Evolutionary conservation across 1,140 invertebrate species (phyloP).

Genomic region (Sinonovacula constricta): DNA sequence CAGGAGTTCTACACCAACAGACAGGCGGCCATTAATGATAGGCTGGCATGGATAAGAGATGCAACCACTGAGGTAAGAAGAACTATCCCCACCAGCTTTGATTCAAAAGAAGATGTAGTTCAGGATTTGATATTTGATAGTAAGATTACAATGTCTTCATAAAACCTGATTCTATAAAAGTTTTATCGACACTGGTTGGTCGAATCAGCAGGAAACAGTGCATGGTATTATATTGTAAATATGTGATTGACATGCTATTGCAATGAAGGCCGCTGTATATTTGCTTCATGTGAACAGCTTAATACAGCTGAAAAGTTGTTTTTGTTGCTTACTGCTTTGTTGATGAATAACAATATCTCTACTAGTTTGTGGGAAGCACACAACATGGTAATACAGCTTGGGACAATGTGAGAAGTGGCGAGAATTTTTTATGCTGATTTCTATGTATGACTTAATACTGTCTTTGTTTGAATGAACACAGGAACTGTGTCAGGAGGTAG

Average conservation of each 20-base stretch:
- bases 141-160: neutral
- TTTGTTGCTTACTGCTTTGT: neutral
- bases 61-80: slow-evolving; percentile 59
- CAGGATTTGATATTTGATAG: neutral
- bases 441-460: neutral
- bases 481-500: slow-evolving; percentile 78
- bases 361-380: too few species aligned
- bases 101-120: neutral
- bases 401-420: neutral
- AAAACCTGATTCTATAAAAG: neutral
- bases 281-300: too few species aligned
- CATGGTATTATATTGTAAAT: too few species aligned
- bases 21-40: slow-evolving; percentile 81
- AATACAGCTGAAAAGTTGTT: too few species aligned
- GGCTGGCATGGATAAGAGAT: slow-evolving; percentile 79
- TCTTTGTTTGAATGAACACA: slow-evolving; percentile 39
- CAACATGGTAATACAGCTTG: too few species aligned
- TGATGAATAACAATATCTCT: neutral
- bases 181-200: neutral
- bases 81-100: neutral
- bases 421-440: neutral
- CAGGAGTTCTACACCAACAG: slow-evolving; percentile 83
- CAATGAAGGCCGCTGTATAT: too few species aligned
- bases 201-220: too few species aligned
- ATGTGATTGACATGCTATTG: too few species aligned